Conservation (phyloP, 2,888 invertebrate genomes). For the Eupithecia inturbata region DNA sequence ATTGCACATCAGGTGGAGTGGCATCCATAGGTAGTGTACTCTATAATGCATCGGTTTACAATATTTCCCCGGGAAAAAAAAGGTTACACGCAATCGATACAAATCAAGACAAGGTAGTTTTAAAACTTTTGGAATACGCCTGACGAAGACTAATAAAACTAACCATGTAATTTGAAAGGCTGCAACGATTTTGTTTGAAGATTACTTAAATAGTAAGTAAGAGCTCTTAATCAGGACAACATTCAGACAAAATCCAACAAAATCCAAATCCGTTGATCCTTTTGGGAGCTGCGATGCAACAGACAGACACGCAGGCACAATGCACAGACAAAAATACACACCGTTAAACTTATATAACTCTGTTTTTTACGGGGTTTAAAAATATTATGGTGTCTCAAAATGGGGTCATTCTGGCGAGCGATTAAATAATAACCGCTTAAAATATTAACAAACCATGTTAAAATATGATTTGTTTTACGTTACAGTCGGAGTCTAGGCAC, state of each 20-base stretch:
- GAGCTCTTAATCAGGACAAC: no score
- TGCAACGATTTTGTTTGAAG: no score
- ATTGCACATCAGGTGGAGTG: no score
- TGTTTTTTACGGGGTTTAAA: background rate
- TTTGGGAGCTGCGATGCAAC: background rate
- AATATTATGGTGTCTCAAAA: background rate
- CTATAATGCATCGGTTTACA: background rate
- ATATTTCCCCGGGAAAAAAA: background rate
- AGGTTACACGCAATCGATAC: no score
- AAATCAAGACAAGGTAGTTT: no score
- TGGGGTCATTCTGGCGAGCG: background rate
- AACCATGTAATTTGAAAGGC: no score
- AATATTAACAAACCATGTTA: background rate
- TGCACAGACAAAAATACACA: background rate
- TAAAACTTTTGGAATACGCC: no score
- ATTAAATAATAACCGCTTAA: background rate
- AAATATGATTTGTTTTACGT: no score
- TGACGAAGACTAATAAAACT: no score
- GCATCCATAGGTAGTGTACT: no score
- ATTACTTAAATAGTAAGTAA: no score
- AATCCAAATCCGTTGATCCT: background rate
- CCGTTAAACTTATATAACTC: background rate
- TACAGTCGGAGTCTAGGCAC: conserved; percentile 56
- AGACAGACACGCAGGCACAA: no score
- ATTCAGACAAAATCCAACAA: background rate